Conservation (phyloP, 2,113 vertebrate species). For the Bothrops jararaca region DNA sequence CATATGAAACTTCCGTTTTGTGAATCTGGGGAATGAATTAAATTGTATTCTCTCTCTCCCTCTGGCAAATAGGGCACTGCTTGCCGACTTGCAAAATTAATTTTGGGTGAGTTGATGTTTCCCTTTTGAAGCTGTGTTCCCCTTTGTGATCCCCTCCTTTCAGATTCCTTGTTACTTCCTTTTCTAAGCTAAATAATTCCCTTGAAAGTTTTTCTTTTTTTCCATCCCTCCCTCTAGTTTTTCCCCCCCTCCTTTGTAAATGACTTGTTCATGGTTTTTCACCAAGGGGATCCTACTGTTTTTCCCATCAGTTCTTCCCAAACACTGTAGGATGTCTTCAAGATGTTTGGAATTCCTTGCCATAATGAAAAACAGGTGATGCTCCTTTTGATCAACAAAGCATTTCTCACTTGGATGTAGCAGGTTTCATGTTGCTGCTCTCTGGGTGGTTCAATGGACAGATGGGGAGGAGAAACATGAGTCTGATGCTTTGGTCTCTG, state of each 20-base stretch:
- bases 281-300: neutral
- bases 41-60: neutral
- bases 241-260: neutral
- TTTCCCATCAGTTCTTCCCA: neutral
- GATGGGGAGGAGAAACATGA: neutral
- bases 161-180: neutral
- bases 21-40: neutral
- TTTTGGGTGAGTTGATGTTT: neutral
- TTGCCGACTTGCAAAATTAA: neutral
- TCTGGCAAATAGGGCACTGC: neutral
- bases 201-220: neutral
- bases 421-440: neutral
- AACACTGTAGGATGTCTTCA: neutral
- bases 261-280: neutral
- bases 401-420: neutral
- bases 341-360: slow-evolving; percentile 34
- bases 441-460: neutral
- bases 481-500: neutral
- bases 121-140: neutral
- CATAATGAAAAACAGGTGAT: slow-evolving; percentile 28
- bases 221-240: neutral
- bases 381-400: neutral
- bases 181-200: neutral
- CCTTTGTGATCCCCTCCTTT: neutral
- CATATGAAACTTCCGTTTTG: neutral